These are phyloP conservation scores for Thomomys bottae DNA, from an alignment of 2,113 vertebrate species.

Conservation along the genomic window DNA sequence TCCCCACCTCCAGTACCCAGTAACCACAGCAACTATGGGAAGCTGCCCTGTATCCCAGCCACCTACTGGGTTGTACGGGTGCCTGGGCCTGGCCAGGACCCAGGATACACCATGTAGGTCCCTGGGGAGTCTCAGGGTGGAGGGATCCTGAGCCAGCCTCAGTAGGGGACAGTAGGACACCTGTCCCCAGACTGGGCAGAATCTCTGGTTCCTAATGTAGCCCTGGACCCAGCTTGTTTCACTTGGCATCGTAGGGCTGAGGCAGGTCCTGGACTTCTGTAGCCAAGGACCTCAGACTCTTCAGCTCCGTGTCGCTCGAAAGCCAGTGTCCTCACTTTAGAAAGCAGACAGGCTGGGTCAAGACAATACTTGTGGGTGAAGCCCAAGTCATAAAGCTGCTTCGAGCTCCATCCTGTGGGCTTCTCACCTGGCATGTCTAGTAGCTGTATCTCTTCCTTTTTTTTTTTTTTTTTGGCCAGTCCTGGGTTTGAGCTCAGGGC, in stretches of 20 bases:
- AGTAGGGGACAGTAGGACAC: not conserved
- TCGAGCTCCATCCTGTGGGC: not conserved
- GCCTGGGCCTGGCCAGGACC: not conserved
- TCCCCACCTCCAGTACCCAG: not conserved
- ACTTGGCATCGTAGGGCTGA: accelerated
- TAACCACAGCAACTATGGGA: slow-evolving; percentile 35
- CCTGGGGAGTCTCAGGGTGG: not conserved
- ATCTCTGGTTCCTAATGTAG: not conserved
- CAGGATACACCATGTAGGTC: not conserved
- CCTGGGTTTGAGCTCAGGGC: no score
- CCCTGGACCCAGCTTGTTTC: not conserved
- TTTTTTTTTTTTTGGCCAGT: no score
- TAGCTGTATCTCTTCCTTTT: no score
- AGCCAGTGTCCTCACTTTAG: not conserved
- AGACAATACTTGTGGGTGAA: not conserved
- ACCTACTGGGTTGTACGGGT: slow-evolving; percentile 25
- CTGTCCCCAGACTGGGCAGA: not conserved
- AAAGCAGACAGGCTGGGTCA: not conserved
- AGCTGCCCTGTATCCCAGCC: slow-evolving; percentile 29
- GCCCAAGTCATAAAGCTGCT: not conserved
- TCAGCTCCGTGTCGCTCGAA: accelerated
- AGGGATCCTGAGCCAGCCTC: not conserved
- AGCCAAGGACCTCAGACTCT: not conserved
- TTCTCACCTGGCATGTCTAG: accelerated
- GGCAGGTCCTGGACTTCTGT: not conserved